A percentile compares a stretch with the other conserved stretches of the same genome.
phyloP scores from a whole-genome alignment of 2,888 invertebrate genomes.

The Sturmia bella region DNA sequence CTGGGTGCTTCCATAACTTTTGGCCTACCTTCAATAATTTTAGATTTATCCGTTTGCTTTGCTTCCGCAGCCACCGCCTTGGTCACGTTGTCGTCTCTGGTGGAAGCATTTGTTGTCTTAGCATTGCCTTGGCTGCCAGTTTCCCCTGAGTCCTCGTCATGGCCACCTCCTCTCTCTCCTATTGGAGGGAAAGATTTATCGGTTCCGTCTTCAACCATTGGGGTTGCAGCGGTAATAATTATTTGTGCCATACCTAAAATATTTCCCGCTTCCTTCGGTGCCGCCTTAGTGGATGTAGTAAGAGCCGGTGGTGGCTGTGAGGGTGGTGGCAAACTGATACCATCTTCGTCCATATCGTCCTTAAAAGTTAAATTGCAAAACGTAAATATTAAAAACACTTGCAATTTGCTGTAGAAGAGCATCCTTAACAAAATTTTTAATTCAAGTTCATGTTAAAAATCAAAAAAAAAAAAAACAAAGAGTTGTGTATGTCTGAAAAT shows the following conservation, averaged over 20 bases:
- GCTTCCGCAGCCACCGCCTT: constrained; percentile 63
- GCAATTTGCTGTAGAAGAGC: no score
- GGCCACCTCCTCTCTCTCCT: constrained; percentile 76
- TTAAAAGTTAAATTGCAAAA: constrained; percentile 64
- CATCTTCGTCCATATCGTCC: constrained; percentile 79
- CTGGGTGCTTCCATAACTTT: constrained; percentile 65
- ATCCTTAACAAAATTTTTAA: no score
- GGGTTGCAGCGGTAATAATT: constrained; percentile 96
- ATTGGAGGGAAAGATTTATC: constrained; percentile 89
- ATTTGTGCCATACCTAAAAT: constrained; percentile 93
- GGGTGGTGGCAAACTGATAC: constrained; percentile 75
- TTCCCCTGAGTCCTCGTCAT: constrained; percentile 50
- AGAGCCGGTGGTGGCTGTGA: constrained; percentile 76
- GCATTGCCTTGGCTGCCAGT: constrained; percentile 59
- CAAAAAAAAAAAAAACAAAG: neutral
- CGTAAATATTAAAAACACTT: neutral
- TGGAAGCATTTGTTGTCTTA: constrained; percentile 46
- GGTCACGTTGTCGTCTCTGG: constrained; percentile 67
- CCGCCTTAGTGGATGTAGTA: constrained; percentile 59
- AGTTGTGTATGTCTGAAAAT: neutral
- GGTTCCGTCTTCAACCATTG: constrained; percentile 91
- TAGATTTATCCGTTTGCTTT: constrained; percentile 65
- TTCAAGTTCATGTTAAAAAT: no score
- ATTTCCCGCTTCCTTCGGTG: constrained; percentile 77
- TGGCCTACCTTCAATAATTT: constrained; percentile 75